Evolutionary conservation across 2,797 vertebrate genomes (phyloP).

Genomic region (Pterois miles): DNA sequence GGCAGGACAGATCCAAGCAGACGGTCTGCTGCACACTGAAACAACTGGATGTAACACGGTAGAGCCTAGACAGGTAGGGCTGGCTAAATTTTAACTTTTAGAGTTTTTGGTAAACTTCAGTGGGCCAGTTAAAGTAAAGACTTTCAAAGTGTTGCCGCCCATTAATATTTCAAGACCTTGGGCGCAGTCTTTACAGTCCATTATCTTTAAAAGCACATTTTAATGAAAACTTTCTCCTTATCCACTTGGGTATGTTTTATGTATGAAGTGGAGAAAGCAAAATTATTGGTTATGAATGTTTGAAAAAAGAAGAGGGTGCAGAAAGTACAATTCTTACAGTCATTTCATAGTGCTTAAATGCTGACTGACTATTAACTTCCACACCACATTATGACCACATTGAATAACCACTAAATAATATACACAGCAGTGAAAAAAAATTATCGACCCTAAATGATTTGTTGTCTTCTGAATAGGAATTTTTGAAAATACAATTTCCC

Average conservation of each 20-base stretch:
- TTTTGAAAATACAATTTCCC: neutral
- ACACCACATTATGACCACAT: neutral
- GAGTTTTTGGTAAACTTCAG: slow-evolving; percentile 10
- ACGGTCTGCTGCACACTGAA: slow-evolving; percentile 61
- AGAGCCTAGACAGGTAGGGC: slow-evolving; percentile 61
- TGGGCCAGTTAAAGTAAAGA: neutral
- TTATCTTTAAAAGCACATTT: slow-evolving; percentile 32
- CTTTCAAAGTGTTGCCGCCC: slow-evolving; percentile 9
- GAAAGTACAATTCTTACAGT: neutral
- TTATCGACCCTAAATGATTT: neutral
- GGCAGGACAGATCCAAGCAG: slow-evolving; percentile 48
- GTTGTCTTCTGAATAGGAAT: neutral
- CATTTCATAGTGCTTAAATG: neutral
- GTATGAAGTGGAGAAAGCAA: slow-evolving; percentile 13
- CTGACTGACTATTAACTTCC: neutral
- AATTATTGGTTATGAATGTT: slow-evolving; percentile 6
- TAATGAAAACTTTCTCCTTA: slow-evolving; percentile 23
- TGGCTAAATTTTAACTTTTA: slow-evolving; percentile 5
- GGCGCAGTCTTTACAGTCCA: neutral
- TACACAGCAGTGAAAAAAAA: neutral
- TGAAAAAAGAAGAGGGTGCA: neutral
- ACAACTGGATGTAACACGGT: slow-evolving; percentile 33
- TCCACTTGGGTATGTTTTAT: slow-evolving; percentile 23
- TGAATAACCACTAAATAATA: neutral
- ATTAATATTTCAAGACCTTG: slow-evolving; percentile 18